Conservation (phyloP, 2,888 invertebrate genomes). For the Agrilus cyanescens region DNA sequence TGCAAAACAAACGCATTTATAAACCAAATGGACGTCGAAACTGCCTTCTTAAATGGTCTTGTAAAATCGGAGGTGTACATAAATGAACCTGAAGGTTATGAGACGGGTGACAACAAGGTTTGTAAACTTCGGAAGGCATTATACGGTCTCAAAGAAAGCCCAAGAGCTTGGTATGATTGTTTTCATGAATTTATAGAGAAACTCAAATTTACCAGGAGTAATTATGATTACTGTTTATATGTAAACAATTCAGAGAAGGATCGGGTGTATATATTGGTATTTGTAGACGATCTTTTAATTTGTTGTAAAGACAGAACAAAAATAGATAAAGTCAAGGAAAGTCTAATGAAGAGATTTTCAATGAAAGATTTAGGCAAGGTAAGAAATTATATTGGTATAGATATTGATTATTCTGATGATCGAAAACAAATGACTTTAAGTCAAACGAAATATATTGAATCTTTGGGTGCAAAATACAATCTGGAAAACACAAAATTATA, state of each 20-base stretch:
- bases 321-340: slow-evolving; percentile 17
- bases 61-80: too few relatives aligned
- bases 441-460: slow-evolving; percentile 18
- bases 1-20: too few relatives aligned
- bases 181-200: slow-evolving; percentile 10
- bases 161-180: slow-evolving; percentile 21
- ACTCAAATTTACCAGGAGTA: slow-evolving; percentile 15
- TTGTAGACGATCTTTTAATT: slow-evolving; percentile 17
- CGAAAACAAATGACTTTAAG: slow-evolving; percentile 17
- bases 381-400: slow-evolving; percentile 11
- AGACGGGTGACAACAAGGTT: too few relatives aligned
- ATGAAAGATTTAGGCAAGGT: slow-evolving; percentile 16
- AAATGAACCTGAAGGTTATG: slow-evolving; percentile 12
- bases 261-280: slow-evolving; percentile 14
- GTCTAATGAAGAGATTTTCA: slow-evolving; percentile 12
- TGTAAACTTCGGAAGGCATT: too few relatives aligned
- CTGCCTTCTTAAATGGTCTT: too few relatives aligned
- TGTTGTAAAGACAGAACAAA: slow-evolving; percentile 18
- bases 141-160: background rate
- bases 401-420: slow-evolving; percentile 22
- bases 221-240: slow-evolving; percentile 12
- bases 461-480: slow-evolving; percentile 15
- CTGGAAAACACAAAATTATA: slow-evolving; percentile 17
- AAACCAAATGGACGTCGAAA: too few relatives aligned
- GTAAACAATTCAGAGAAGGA: slow-evolving; percentile 5